Conservation (phyloP, 1,140 invertebrate genomes). For the Leptinotarsa defecta region DNA sequence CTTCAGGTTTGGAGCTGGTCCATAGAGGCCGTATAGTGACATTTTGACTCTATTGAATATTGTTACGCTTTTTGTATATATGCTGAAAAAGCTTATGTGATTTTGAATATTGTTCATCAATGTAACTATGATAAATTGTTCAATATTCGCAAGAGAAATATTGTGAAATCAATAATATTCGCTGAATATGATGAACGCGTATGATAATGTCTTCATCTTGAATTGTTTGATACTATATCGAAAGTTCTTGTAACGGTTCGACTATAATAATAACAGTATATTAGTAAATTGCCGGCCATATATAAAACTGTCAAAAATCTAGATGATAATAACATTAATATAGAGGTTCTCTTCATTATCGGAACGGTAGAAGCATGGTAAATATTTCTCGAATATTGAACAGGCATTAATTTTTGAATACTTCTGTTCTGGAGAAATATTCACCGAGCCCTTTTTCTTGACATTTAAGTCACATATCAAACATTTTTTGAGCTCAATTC, state of each 20-base stretch:
- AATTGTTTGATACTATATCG: not conserved
- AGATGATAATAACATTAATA: constrained; percentile 17
- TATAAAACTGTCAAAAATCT: constrained; percentile 21
- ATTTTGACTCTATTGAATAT: constrained; percentile 10
- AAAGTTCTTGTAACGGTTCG: constrained; percentile 9
- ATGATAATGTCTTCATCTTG: not conserved
- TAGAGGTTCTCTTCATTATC: not conserved
- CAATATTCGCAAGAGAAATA: constrained; percentile 12
- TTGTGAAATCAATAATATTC: not conserved
- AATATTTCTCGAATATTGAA: not conserved
- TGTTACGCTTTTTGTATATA: constrained; percentile 37
- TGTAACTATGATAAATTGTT: constrained; percentile 35
- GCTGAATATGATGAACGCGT: not conserved
- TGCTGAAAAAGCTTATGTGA: constrained; percentile 40
- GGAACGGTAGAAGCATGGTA: not conserved
- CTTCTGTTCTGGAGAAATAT: not conserved
- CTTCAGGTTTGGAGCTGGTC: not conserved
- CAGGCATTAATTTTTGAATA: not conserved
- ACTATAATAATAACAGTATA: constrained; percentile 27
- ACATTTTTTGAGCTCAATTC: not conserved
- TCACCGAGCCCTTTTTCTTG: not conserved
- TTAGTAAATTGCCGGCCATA: constrained; percentile 33
- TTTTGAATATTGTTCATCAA: constrained; percentile 40
- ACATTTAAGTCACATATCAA: not conserved
- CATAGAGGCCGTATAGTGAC: not conserved